Evolutionary conservation across 2,797 vertebrate species (phyloP).

Genomic region (Trachurus trachurus): DNA sequence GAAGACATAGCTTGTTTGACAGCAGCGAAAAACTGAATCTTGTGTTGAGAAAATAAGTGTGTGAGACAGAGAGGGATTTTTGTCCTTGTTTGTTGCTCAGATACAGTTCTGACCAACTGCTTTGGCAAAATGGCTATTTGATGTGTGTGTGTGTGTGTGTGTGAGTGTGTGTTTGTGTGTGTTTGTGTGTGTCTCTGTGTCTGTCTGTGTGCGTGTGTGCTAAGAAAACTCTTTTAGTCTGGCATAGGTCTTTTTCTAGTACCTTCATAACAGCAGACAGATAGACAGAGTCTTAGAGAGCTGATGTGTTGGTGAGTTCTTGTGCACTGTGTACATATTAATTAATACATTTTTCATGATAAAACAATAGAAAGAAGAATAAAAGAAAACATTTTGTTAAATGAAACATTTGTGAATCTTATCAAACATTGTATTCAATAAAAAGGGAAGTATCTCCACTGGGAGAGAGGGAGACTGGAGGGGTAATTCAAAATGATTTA

Average conservation of each 20-base stretch:
- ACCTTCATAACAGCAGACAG: not conserved
- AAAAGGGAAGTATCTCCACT: not conserved
- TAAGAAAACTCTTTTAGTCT: not conserved
- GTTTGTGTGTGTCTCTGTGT: not conserved
- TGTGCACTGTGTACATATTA: not conserved
- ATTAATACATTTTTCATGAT: constrained; percentile 1
- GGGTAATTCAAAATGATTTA: constrained; percentile 10
- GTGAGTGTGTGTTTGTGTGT: not conserved
- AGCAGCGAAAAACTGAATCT: not conserved
- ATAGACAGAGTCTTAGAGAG: not conserved
- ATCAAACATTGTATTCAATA: not conserved
- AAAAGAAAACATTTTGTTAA: constrained; percentile 8
- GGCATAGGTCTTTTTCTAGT: not conserved
- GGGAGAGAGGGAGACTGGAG: not conserved
- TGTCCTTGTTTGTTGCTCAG: not conserved
- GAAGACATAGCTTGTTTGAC: not conserved
- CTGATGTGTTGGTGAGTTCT: not conserved
- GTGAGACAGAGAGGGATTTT: not conserved
- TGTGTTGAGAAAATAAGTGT: not conserved
- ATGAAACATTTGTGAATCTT: constrained; percentile 11
- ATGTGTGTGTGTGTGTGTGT: not conserved
- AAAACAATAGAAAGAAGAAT: not conserved
- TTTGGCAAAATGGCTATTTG: not conserved
- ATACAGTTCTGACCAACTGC: not conserved
- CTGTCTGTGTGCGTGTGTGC: not conserved